These are phyloP conservation scores for Aphis gossypii DNA, from an alignment of 1,140 invertebrate species.

Conservation along the genomic window DNA sequence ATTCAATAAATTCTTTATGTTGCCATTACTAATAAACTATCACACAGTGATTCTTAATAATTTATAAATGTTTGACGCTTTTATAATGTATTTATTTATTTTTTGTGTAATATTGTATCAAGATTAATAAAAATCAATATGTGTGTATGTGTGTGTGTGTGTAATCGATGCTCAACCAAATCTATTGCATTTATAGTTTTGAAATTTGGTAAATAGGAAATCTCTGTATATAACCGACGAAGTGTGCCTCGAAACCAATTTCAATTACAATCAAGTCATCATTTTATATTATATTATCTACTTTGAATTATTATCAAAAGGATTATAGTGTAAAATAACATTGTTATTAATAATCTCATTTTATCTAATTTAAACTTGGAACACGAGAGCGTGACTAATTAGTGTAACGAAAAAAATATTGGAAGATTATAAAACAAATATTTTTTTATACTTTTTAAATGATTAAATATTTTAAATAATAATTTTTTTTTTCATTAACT, in stretches of 20 bases:
- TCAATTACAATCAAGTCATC: not conserved
- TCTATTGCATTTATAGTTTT: no score
- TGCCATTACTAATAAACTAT: not conserved
- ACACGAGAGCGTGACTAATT: not conserved
- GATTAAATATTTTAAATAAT: not conserved
- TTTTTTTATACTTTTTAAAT: not conserved
- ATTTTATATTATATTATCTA: not conserved
- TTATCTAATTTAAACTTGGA: not conserved
- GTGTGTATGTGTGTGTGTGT: no score
- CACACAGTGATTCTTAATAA: not conserved
- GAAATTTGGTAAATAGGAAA: no score
- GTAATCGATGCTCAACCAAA: no score
- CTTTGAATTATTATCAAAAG: not conserved
- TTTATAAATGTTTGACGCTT: not conserved
- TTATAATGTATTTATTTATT: not conserved
- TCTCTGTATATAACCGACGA: no score
- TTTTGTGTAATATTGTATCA: not conserved
- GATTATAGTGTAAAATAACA: not conserved
- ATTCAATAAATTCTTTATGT: not conserved
- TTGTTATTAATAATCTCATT: not conserved
- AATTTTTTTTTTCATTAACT: not conserved
- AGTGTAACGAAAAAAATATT: not conserved
- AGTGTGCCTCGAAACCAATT: no score
- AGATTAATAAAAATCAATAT: not conserved
- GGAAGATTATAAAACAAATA: not conserved